phyloP scores from a whole-genome alignment of 2,113 vertebrate species.

The Dryoscopus gambensis region DNA sequence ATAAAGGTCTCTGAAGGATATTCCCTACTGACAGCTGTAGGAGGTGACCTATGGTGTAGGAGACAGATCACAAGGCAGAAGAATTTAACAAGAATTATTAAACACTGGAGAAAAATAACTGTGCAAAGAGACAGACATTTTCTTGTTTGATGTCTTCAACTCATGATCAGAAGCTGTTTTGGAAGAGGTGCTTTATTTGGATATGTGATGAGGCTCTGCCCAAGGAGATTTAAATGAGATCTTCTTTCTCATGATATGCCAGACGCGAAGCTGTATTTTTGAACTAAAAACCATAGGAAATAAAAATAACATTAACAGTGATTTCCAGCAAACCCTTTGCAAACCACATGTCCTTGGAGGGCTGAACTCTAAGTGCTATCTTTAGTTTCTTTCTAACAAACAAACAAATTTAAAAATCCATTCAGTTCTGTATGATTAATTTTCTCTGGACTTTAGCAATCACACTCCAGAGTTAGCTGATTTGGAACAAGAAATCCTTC shows the following conservation, averaged over 20 bases:
- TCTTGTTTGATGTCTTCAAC: background rate
- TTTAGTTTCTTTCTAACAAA: constrained; percentile 18
- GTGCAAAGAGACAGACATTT: background rate
- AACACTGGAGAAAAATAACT: background rate
- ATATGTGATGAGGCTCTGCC: background rate
- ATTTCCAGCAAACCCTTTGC: background rate
- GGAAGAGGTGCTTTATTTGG: constrained; percentile 7
- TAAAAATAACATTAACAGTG: constrained; percentile 28
- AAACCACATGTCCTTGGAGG: background rate
- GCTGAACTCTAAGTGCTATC: background rate
- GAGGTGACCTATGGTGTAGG: background rate
- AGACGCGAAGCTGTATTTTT: background rate
- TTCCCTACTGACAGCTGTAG: background rate
- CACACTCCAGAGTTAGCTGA: background rate
- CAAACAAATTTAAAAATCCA: background rate
- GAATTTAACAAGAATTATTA: background rate
- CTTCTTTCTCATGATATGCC: background rate
- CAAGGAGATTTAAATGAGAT: background rate
- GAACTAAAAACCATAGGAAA: background rate
- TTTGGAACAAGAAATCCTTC: background rate
- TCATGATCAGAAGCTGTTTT: constrained; percentile 9
- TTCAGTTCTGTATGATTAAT: background rate
- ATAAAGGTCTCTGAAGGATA: background rate
- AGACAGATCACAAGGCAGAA: constrained; percentile 33
- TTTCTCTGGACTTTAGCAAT: constrained; percentile 7